Conservation (phyloP, 2,888 invertebrate species). For the Nomada ruficornis region DNA sequence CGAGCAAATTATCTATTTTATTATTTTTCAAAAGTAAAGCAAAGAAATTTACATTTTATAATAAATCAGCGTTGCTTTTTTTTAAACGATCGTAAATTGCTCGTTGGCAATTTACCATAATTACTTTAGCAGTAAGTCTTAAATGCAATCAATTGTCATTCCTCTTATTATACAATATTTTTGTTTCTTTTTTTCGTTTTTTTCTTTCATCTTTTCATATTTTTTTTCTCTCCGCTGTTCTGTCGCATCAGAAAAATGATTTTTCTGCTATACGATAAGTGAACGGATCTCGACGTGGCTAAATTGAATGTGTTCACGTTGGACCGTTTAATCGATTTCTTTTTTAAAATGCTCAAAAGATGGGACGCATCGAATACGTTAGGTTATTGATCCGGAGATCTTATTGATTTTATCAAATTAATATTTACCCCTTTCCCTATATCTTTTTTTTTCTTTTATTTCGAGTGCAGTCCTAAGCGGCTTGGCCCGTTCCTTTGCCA, state of each 20-base stretch:
- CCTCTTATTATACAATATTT: conserved; percentile 33
- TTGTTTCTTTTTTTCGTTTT: not conserved
- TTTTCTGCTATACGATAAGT: conserved; percentile 16
- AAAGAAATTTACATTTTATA: conserved; percentile 48
- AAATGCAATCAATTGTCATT: conserved; percentile 40
- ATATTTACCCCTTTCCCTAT: conserved; percentile 4
- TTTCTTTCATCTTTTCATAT: conserved; percentile 9
- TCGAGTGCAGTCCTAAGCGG: conserved; percentile 61
- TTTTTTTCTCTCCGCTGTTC: conserved; percentile 3
- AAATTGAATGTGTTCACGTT: conserved; percentile 15
- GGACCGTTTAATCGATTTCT: conserved; percentile 28
- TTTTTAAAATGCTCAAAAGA: conserved; percentile 41
- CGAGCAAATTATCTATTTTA: conserved; percentile 56
- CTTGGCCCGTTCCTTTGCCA: conserved; percentile 63
- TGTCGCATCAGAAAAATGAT: conserved; percentile 1
- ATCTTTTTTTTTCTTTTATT: conserved; percentile 44
- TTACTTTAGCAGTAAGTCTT: conserved; percentile 62
- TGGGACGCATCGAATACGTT: conserved; percentile 25
- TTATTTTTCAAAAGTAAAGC: conserved; percentile 43
- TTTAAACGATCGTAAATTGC: conserved; percentile 45
- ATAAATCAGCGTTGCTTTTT: conserved; percentile 44
- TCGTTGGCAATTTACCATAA: conserved; percentile 41
- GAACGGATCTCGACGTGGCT: conserved; percentile 33
- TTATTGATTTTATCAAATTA: conserved; percentile 47
- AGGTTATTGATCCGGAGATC: conserved; percentile 32